Evolutionary conservation across 2,888 invertebrate species (phyloP), one percentile per base, ranked within the genome.

Genomic region (Microplitis deprimator): DNA sequence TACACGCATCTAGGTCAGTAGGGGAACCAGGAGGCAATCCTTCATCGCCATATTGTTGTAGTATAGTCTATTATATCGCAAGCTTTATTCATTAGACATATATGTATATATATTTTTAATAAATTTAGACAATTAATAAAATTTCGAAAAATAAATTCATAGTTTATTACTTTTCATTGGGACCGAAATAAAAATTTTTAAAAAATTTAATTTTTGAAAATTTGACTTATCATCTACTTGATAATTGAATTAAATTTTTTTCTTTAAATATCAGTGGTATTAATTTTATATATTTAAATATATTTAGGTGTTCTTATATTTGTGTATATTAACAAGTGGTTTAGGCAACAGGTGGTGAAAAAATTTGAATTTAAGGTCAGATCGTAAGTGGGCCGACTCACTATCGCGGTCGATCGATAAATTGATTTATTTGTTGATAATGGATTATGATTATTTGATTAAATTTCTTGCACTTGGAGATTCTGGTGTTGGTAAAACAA

Each of bases 401-500:
- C 8, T 50, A 13, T 50, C 2, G 13, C 10, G 13, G 50, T 13
- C 10, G 50, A 4, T 8, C 8, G 50, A 8, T 50, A 8, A 3
- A 50, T 50, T 50, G 50, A 50, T 50, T 50, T 50, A 13, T 50
- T 50, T 50, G 4, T 50, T 50, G 50, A 50, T 50, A 65, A 94
- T 94, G 94, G 97, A 97, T 89, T 97, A 97, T 91, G 97, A 97
- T 91, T 97, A 96, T 91, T 92, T 97, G 79, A 95, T 97, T 86
- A 97, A 97, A 91, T 95, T 98, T 89, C 92, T 98, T 79, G 96
- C 97, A 78, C 93, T 98, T 78, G 98, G 98, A n/a, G 97, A 98
- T 91, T 97, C 97, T 1, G 98, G 98, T 50, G 98, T 98, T 73
- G 98, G 98, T 13, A 98, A 98, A 91, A 98, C 98, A 0, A 97